Percentiles rank a stretch among this genome's conserved stretches.
Conservation (phyloP, 2,888 invertebrate species). For the Lydus trimaculatus region DNA sequence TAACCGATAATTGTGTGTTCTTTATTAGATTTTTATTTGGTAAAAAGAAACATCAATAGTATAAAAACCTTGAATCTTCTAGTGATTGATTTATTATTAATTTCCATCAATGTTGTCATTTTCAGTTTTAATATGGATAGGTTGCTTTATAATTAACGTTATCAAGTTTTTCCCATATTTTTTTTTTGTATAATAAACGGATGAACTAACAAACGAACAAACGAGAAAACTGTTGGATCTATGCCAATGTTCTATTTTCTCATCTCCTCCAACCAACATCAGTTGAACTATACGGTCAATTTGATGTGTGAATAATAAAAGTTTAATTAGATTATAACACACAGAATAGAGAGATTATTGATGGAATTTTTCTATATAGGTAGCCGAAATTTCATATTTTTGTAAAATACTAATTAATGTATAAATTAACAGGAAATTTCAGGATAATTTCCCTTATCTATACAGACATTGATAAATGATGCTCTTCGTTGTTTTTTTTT, state of each 20-base stretch:
- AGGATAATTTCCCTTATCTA: background rate
- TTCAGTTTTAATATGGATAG: background rate
- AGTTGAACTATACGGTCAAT: background rate
- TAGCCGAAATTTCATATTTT: background rate
- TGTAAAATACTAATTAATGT: background rate
- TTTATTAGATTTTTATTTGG: too few species aligned
- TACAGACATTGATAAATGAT: background rate
- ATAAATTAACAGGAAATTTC: too few species aligned
- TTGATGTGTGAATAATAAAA: slow-evolving; percentile 3
- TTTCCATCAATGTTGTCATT: background rate
- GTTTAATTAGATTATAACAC: background rate
- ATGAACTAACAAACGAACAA: background rate
- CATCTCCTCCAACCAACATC: background rate
- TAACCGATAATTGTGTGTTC: too few species aligned
- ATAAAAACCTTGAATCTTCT: too few species aligned
- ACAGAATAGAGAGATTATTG: too few species aligned
- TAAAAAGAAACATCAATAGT: too few species aligned
- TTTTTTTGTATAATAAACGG: background rate
- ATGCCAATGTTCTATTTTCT: slow-evolving; percentile 14
- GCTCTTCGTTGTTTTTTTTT: background rate
- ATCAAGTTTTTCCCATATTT: background rate
- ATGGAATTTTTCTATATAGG: background rate
- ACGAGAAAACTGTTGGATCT: slow-evolving; percentile 9
- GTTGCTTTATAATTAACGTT: slow-evolving; percentile 10
- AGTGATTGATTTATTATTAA: slow-evolving; percentile 6